phyloP scores from a whole-genome alignment of 2,888 invertebrate species.

The Drosophila kanekoi region DNA sequence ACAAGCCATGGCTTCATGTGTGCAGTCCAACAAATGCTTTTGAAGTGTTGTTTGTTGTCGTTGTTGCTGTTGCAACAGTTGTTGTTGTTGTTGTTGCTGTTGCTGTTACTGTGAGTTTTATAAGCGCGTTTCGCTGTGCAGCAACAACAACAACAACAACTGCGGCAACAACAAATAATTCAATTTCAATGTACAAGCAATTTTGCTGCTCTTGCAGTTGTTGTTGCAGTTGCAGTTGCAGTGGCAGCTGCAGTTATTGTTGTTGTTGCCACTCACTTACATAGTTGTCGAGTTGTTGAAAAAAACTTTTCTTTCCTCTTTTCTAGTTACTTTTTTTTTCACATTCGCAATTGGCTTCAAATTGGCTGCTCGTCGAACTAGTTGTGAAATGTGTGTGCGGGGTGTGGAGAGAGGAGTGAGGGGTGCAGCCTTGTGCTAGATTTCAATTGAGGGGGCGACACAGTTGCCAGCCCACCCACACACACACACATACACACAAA shows the following conservation, averaged over 20 bases:
- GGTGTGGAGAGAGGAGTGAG: no score
- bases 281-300: conserved; percentile 76
- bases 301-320: conserved; percentile 48
- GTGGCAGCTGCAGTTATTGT: conserved; percentile 21
- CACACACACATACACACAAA: conserved; percentile 20
- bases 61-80: conserved; percentile 29
- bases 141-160: conserved; percentile 45
- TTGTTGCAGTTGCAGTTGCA: conserved; percentile 28
- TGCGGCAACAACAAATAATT: conserved; percentile 62
- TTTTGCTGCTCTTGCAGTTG: conserved; percentile 49
- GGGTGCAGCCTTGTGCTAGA: conserved; percentile 51
- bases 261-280: conserved; percentile 66
- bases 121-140: conserved; percentile 64
- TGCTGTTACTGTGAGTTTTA: conserved; percentile 47
- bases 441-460: conserved; percentile 46
- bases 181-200: conserved; percentile 73
- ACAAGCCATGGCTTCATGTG: conserved; percentile 13
- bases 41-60: conserved; percentile 64
- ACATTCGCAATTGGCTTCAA: conserved; percentile 76
- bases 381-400: conserved; percentile 26
- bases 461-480: conserved; percentile 16
- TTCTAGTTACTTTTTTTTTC: conserved; percentile 34
- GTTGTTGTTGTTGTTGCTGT: conserved; percentile 42
- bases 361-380: conserved; percentile 76
- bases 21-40: conserved; percentile 66